Conservation (phyloP, 2,888 invertebrate genomes). For the Oxystoma pomonae region DNA sequence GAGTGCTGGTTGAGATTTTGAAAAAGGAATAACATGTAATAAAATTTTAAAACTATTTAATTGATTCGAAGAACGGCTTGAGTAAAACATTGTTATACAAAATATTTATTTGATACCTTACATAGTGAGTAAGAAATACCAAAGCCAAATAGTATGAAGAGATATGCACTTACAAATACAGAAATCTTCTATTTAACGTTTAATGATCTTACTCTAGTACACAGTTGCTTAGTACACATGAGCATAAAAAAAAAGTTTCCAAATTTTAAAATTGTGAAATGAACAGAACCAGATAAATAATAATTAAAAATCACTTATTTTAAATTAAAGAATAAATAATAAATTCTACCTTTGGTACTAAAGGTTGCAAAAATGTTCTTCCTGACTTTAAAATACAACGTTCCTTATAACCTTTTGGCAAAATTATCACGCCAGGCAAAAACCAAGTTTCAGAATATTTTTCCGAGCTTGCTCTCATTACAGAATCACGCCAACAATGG, state of each 20-base stretch:
- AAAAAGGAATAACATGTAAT: neutral
- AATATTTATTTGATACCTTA: neutral
- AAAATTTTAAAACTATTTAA: neutral
- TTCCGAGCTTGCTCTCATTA: constrained; percentile 2
- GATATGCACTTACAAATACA: no score
- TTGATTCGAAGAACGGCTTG: neutral
- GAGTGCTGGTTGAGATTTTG: neutral
- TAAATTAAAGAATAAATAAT: no score
- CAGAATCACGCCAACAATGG: constrained; percentile 2
- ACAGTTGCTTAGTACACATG: no score
- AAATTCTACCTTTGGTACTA: no score
- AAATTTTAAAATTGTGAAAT: no score
- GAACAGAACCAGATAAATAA: no score
- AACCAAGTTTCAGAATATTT: neutral
- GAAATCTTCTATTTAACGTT: no score
- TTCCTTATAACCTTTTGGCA: neutral
- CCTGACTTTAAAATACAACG: neutral
- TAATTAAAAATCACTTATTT: no score
- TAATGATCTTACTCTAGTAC: no score
- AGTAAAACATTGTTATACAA: neutral
- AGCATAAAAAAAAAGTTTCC: no score
- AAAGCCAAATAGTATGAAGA: no score
- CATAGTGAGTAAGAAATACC: neutral
- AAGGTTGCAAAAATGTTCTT: neutral
- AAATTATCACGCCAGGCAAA: neutral